Conservation (phyloP, 2,797 vertebrate genomes). For the Fistularia tabacaria region DNA sequence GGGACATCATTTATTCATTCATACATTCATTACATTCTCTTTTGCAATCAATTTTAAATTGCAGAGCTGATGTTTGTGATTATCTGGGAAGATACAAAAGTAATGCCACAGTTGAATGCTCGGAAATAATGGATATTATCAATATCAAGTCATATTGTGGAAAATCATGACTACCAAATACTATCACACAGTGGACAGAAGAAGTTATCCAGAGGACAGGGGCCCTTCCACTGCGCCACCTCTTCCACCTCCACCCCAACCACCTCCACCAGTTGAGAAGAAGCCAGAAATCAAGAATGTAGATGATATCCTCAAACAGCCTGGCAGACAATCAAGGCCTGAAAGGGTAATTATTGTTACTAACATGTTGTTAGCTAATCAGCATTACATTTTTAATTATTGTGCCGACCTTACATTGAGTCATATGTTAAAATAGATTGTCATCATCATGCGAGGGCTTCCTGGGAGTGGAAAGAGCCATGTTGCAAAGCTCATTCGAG, state of each 20-base stretch:
- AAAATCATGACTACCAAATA: slow-evolving; percentile 9
- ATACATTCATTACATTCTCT: no score
- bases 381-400: no score
- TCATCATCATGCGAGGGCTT: slow-evolving; percentile 97
- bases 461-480: slow-evolving; percentile 98
- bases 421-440: slow-evolving; percentile 79
- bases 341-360: slow-evolving; percentile 79
- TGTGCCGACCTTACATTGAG: not conserved
- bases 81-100: no score
- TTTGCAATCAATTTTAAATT: no score
- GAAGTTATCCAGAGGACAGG: slow-evolving; percentile 87
- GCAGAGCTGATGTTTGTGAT: no score
- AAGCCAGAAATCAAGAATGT: slow-evolving; percentile 97
- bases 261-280: slow-evolving; percentile 85
- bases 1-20: no score
- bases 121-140: no score
- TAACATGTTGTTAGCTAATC: not conserved
- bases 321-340: slow-evolving; percentile 87
- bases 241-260: slow-evolving; percentile 74
- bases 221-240: slow-evolving; percentile 77
- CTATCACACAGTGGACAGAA: slow-evolving; percentile 79
- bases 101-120: no score
- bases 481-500: slow-evolving; percentile 95
- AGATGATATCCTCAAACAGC: slow-evolving; percentile 93
- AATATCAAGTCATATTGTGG: no score